A percentile compares a stretch with the other conserved stretches of the same genome.
phyloP scores from a whole-genome alignment of 92 coral and sea anemone genomes.

The Isaurus tuberculatus region DNA sequence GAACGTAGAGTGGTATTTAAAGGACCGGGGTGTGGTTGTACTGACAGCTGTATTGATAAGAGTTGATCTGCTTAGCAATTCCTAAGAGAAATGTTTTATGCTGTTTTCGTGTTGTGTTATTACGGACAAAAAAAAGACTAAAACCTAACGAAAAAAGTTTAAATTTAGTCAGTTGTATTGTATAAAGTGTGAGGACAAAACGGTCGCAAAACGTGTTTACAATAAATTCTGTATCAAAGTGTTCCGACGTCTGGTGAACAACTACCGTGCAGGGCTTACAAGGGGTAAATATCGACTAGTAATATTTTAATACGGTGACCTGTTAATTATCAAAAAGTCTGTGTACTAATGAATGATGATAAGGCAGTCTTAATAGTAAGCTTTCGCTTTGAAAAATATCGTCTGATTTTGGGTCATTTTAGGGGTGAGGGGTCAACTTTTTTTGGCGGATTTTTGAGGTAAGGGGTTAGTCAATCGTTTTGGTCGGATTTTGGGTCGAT shows the following conservation, averaged over 20 bases:
- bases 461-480: no score
- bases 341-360: no score
- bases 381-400: no score
- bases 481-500: no score
- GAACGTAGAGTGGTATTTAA: constrained; percentile 84
- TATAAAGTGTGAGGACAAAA: background rate
- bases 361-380: no score
- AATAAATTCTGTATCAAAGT: background rate
- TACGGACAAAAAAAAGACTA: background rate
- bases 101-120: background rate
- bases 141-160: background rate
- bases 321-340: no score
- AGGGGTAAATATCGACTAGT: no score
- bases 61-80: constrained; percentile 60
- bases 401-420: no score
- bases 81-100: background rate
- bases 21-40: constrained; percentile 73
- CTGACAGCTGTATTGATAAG: constrained; percentile 75
- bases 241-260: background rate
- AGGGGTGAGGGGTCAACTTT: no score
- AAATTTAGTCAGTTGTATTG: background rate
- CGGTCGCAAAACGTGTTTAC: background rate
- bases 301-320: no score
- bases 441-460: no score
- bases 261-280: background rate